A percentile compares a stretch with the other conserved stretches of the same genome.
Evolutionary conservation across 2,113 vertebrate genomes (phyloP).

Genomic region (Motacilla tschutschensis): DNA sequence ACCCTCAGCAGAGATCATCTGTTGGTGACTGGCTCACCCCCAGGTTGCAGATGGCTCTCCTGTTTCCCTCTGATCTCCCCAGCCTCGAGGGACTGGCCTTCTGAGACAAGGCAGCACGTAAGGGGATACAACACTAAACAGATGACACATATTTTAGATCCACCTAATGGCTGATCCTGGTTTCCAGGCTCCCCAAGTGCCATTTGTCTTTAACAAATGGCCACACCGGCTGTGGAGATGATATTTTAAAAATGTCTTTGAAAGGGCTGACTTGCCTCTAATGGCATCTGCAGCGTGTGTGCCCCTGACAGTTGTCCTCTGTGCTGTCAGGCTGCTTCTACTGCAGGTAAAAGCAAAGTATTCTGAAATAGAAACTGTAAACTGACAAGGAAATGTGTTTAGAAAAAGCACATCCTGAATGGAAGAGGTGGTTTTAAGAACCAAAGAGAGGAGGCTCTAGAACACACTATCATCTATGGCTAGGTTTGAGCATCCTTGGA

Average conservation of each 20-base stretch:
- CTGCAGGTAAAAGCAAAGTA: constrained; percentile 5
- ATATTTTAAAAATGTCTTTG: constrained; percentile 55
- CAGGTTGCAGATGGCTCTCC: constrained; percentile 34
- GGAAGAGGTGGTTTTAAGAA: neutral
- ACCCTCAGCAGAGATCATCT: constrained; percentile 16
- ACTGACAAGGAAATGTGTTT: neutral
- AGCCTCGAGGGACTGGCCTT: neutral
- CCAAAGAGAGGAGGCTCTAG: neutral
- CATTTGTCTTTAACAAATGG: constrained; percentile 66
- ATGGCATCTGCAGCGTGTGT: constrained; percentile 28
- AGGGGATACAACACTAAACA: constrained; percentile 40
- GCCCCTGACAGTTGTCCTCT: constrained; percentile 32
- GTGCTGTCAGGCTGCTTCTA: neutral
- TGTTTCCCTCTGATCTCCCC: constrained; percentile 22
- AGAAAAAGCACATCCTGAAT: neutral
- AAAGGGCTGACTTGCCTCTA: constrained; percentile 18
- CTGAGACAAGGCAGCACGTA: neutral
- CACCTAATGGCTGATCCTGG: constrained; percentile 32
- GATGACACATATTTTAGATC: constrained; percentile 54
- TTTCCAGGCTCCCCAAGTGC: constrained; percentile 26
- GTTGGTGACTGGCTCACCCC: constrained; percentile 33
- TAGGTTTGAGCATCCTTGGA: neutral
- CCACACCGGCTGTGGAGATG: constrained; percentile 12
- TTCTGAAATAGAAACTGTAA: neutral
- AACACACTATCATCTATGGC: neutral